Percentiles rank a stretch among this genome's conserved stretches.
These are phyloP conservation scores for Pseudolaguvia tuberculata DNA, from an alignment of 2,113 vertebrate genomes.

Conservation along the genomic window DNA sequence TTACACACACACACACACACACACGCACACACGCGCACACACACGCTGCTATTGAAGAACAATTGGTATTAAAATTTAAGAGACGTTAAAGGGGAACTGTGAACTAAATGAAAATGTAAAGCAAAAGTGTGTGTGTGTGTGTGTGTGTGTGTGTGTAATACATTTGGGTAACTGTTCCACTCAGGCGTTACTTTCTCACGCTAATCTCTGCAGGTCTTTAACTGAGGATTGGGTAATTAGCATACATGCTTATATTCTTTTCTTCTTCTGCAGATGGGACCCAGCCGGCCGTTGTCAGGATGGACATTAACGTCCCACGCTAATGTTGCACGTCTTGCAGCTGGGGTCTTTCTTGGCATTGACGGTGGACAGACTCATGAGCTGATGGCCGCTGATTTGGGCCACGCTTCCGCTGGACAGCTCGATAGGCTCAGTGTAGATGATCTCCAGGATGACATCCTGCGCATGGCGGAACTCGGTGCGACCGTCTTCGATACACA, in stretches of 20 bases:
- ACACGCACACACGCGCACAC: neutral
- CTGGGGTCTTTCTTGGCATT: conserved; percentile 99
- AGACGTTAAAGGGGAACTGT: conserved; percentile 41
- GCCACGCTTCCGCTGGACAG: conserved; percentile 85
- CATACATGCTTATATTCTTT: conserved; percentile 23
- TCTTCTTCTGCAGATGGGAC: conserved; percentile 5
- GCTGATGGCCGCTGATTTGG: conserved; percentile 96
- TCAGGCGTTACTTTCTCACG: neutral
- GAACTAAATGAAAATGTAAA: neutral
- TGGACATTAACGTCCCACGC: conserved; percentile 85
- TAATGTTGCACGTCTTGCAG: conserved; percentile 99
- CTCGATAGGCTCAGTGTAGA: conserved; percentile 95
- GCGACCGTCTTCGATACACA: conserved; percentile 72
- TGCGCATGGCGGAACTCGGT: conserved; percentile 92
- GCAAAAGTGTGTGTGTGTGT: neutral
- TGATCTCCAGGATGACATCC: conserved; percentile 98
- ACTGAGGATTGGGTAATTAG: neutral
- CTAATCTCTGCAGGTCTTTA: conserved; percentile 13
- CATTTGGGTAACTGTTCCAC: neutral
- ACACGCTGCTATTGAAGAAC: conserved; percentile 7
- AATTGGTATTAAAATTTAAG: conserved; percentile 7
- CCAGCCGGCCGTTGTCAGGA: neutral
- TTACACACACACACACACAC: conserved; percentile 10
- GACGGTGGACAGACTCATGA: conserved; percentile 95
- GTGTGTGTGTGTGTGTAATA: conserved; percentile 2